A percentile compares a stretch with the other conserved stretches of the same genome.
phyloP scores from a whole-genome alignment of 1,140 invertebrate species.

The Solen grandis region DNA sequence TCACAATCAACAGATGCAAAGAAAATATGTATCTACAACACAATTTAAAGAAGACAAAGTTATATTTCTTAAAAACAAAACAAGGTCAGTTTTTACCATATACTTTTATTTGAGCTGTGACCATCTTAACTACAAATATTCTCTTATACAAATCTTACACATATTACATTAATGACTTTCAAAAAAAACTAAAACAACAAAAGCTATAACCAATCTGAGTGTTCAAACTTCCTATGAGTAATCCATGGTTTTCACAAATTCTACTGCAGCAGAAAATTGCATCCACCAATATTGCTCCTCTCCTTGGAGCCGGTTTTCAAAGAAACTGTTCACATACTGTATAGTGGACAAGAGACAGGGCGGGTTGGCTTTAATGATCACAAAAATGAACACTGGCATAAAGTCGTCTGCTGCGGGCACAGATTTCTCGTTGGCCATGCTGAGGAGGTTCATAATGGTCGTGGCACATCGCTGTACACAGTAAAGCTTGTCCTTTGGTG shows the following conservation, averaged over 20 bases:
- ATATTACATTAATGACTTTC: no score
- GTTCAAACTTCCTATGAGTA: no score
- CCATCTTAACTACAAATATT: no score
- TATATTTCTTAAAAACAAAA: no score
- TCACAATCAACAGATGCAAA: no score
- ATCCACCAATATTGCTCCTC: conserved; percentile 99
- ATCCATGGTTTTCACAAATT: conserved; percentile 99
- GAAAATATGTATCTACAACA: no score
- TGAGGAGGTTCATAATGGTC: conserved; percentile 94
- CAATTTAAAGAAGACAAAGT: no score
- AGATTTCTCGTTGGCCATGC: conserved; percentile 88
- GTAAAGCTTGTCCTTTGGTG: conserved; percentile 95
- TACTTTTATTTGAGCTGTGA: no score
- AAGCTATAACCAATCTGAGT: no score
- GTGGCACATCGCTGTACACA: conserved; percentile 93
- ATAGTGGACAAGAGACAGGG: conserved; percentile 96
- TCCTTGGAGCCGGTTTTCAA: conserved; percentile 90
- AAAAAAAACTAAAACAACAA: no score
- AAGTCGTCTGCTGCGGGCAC: conserved; percentile 98
- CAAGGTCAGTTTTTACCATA: no score
- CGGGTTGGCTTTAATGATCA: conserved; percentile 98
- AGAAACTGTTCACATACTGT: conserved; percentile 97
- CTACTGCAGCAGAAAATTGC: conserved; percentile 97
- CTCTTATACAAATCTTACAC: no score
- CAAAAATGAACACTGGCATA: conserved; percentile 97